Conservation (phyloP, 2,888 invertebrate genomes). For the Timema podura region DNA sequence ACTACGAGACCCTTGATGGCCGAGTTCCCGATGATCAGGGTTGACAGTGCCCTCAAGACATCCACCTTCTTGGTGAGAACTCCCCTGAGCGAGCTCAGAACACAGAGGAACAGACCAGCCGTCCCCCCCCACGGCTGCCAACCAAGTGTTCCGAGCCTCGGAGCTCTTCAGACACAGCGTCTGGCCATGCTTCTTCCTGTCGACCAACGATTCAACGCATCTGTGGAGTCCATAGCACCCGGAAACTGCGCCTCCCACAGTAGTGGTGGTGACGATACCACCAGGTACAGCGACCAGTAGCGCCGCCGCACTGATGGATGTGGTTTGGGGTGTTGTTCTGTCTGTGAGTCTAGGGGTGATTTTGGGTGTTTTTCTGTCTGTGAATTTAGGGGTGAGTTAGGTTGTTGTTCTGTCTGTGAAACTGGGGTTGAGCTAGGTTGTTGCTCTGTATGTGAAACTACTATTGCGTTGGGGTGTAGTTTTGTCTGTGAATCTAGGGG, state of each 20-base stretch:
- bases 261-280: background rate
- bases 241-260: slow-evolving; percentile 14
- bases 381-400: no score
- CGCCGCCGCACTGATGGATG: slow-evolving; percentile 13
- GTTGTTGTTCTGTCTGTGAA: no score
- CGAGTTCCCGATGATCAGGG: slow-evolving; percentile 1
- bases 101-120: slow-evolving; percentile 6
- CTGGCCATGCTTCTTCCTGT: slow-evolving; percentile 19
- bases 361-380: no score
- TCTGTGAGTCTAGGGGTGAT: no score
- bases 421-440: no score
- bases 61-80: background rate
- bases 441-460: no score
- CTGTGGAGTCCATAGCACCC: slow-evolving; percentile 6
- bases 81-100: background rate
- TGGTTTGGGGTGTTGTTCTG: no score
- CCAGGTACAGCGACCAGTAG: slow-evolving; percentile 15
- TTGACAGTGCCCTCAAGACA: no score
- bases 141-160: slow-evolving; percentile 10
- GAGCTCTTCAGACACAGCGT: slow-evolving; percentile 14
- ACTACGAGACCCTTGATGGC: slow-evolving; percentile 16
- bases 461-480: no score
- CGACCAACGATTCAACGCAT: slow-evolving; percentile 8
- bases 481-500: no score
- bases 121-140: background rate